Evolutionary conservation across 2,797 vertebrate genomes (phyloP).

Genomic region (Betta splendens): DNA sequence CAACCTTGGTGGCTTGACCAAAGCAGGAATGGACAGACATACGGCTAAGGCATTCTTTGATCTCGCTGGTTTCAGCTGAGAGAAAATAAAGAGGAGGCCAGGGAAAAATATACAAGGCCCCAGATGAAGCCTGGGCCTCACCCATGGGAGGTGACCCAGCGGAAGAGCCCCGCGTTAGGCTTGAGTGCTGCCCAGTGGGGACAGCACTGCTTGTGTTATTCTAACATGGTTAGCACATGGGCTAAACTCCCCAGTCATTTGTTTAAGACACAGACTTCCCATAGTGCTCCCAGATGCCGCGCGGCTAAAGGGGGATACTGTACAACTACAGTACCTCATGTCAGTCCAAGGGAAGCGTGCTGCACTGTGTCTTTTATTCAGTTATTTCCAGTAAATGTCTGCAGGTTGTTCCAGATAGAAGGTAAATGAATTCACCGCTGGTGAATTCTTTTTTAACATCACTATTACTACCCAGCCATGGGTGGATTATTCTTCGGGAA

Average conservation of each 20-base stretch:
- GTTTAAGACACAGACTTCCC: slow-evolving; percentile 88
- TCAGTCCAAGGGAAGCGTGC: slow-evolving; percentile 47
- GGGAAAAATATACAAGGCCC: slow-evolving; percentile 91
- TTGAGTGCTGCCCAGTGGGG: slow-evolving; percentile 69
- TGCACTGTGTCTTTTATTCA: slow-evolving; percentile 34
- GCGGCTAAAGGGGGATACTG: slow-evolving; percentile 66
- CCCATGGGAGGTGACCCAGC: slow-evolving; percentile 76
- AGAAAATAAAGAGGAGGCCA: slow-evolving; percentile 94
- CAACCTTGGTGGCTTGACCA: slow-evolving; percentile 65
- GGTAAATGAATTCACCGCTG: slow-evolving; percentile 11
- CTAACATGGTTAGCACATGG: slow-evolving; percentile 98
- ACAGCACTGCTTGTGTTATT: slow-evolving; percentile 83
- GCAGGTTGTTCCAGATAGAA: slow-evolving; percentile 32
- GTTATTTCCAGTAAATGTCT: slow-evolving; percentile 58
- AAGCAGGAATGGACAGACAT: slow-evolving; percentile 31
- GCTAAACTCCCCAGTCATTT: slow-evolving; percentile 85
- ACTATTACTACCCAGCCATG: no score
- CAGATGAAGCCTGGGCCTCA: slow-evolving; percentile 75
- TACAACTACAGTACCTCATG: slow-evolving; percentile 63
- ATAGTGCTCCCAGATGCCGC: slow-evolving; percentile 77
- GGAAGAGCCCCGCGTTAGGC: slow-evolving; percentile 75
- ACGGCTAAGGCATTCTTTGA: slow-evolving; percentile 68
- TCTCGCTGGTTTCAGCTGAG: slow-evolving; percentile 64
- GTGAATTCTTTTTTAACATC: slow-evolving; percentile 6
- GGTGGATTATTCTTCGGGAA: no score